phyloP scores from a whole-genome alignment of 2,113 vertebrate species.

The Channa argus region DNA sequence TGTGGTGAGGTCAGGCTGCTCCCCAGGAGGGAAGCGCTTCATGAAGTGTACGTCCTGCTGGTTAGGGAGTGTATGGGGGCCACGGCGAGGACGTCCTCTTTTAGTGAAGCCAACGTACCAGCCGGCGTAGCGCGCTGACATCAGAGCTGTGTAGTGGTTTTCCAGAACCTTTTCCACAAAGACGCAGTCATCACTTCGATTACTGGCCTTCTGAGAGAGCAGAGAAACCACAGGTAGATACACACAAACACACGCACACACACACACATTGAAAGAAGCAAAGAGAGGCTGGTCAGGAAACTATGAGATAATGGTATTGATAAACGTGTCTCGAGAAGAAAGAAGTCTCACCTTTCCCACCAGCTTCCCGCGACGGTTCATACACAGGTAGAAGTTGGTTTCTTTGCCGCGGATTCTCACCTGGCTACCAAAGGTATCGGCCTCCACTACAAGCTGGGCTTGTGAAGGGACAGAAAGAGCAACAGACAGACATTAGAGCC shows the following conservation, averaged over 20 bases:
- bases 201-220: constrained; percentile 83
- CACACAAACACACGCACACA: constrained; percentile 43
- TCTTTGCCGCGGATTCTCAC: constrained; percentile 88
- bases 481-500: constrained; percentile 81
- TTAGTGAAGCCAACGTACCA: constrained; percentile 88
- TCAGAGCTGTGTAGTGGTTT: constrained; percentile 88
- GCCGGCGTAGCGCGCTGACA: constrained; percentile 84
- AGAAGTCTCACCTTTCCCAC: constrained; percentile 84
- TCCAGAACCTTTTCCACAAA: constrained; percentile 88
- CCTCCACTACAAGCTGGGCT: constrained; percentile 89
- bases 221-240: constrained; percentile 47
- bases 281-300: constrained; percentile 64
- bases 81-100: constrained; percentile 83
- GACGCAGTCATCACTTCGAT: constrained; percentile 84
- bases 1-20: constrained; percentile 82
- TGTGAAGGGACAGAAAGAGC: constrained; percentile 85
- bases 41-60: constrained; percentile 88
- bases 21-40: constrained; percentile 85
- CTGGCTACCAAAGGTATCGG: constrained; percentile 88
- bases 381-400: constrained; percentile 87
- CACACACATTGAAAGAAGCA: constrained; percentile 61
- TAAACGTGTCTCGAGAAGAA: constrained; percentile 21
- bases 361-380: constrained; percentile 86
- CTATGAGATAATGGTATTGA: constrained; percentile 21
- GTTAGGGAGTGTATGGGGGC: constrained; percentile 82